phyloP scores from a whole-genome alignment of 2,888 invertebrate genomes.

The Hanleya hanleyi region DNA sequence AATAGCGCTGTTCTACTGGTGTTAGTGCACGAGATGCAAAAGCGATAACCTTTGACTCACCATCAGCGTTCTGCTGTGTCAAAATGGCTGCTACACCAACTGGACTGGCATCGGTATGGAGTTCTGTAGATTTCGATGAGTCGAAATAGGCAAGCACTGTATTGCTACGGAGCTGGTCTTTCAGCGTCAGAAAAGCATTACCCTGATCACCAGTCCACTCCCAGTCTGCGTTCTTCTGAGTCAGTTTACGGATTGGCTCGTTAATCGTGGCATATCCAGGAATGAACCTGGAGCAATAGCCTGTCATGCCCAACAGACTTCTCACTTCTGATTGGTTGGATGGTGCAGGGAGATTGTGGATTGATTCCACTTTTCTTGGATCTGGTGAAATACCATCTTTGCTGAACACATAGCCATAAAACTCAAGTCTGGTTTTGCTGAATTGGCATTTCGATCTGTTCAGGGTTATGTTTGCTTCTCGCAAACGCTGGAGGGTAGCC shows the following conservation, averaged over 20 bases:
- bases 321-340: slow-evolving; percentile 13
- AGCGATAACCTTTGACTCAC: background rate
- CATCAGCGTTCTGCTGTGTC: background rate
- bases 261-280: slow-evolving; percentile 17
- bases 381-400: slow-evolving; percentile 7
- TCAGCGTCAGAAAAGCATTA: background rate
- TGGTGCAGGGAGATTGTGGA: slow-evolving; percentile 9
- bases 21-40: slow-evolving; percentile 14
- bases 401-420: slow-evolving; percentile 10
- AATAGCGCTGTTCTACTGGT: slow-evolving; percentile 25
- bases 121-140: background rate
- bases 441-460: slow-evolving; percentile 29
- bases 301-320: slow-evolving; percentile 20
- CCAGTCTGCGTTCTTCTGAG: slow-evolving; percentile 11
- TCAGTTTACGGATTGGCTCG: slow-evolving; percentile 16
- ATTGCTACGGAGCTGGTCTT: slow-evolving; percentile 14
- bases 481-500: slow-evolving; percentile 20
- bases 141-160: slow-evolving; percentile 25
- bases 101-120: slow-evolving; percentile 28
- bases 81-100: slow-evolving; percentile 29
- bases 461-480: slow-evolving; percentile 24
- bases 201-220: slow-evolving; percentile 6
- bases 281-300: slow-evolving; percentile 19
- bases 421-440: background rate
- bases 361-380: slow-evolving; percentile 7